phyloP scores from a whole-genome alignment of 2,797 vertebrate species.

The Sebastes itinus region DNA sequence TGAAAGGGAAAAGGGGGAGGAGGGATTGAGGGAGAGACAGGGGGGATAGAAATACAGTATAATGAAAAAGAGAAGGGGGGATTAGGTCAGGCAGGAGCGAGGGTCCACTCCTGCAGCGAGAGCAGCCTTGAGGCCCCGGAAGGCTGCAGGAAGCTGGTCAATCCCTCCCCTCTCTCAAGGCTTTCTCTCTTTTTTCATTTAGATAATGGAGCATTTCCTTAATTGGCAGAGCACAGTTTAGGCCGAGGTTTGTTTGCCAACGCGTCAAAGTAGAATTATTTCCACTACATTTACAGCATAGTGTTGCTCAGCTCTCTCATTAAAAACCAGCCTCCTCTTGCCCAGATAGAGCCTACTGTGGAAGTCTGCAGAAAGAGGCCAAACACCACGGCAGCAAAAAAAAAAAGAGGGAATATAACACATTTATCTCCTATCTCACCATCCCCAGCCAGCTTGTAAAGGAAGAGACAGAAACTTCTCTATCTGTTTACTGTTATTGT shows the following conservation, averaged over 20 bases:
- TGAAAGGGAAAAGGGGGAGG: slow-evolving; percentile 51
- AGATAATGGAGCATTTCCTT: slow-evolving; percentile 80
- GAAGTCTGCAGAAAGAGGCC: slow-evolving; percentile 62
- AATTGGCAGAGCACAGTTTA: slow-evolving; percentile 72
- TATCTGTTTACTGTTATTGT: slow-evolving; percentile 80
- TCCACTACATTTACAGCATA: slow-evolving; percentile 73
- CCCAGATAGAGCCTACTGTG: slow-evolving; percentile 46
- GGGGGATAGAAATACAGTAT: slow-evolving; percentile 58
- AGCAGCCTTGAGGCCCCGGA: slow-evolving; percentile 32
- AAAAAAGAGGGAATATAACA: slow-evolving; percentile 53
- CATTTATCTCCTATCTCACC: slow-evolving; percentile 72
- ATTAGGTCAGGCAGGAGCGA: slow-evolving; percentile 54
- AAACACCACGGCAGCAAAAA: slow-evolving; percentile 42
- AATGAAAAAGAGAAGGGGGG: slow-evolving; percentile 58
- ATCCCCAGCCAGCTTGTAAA: slow-evolving; percentile 69
- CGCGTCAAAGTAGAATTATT: slow-evolving; percentile 75
- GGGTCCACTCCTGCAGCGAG: slow-evolving; percentile 33
- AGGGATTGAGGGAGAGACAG: slow-evolving; percentile 58
- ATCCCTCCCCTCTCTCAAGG: slow-evolving; percentile 37
- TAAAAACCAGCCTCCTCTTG: slow-evolving; percentile 66
- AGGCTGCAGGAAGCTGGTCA: slow-evolving; percentile 53
- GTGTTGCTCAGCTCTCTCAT: slow-evolving; percentile 69
- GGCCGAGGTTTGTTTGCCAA: slow-evolving; percentile 77
- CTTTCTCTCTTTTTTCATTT: slow-evolving; percentile 69
- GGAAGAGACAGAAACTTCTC: slow-evolving; percentile 70